Percentiles rank a stretch among this genome's conserved stretches.
Evolutionary conservation across 2,113 vertebrate genomes (phyloP).

Genomic region (Puffinus mauretanicus): DNA sequence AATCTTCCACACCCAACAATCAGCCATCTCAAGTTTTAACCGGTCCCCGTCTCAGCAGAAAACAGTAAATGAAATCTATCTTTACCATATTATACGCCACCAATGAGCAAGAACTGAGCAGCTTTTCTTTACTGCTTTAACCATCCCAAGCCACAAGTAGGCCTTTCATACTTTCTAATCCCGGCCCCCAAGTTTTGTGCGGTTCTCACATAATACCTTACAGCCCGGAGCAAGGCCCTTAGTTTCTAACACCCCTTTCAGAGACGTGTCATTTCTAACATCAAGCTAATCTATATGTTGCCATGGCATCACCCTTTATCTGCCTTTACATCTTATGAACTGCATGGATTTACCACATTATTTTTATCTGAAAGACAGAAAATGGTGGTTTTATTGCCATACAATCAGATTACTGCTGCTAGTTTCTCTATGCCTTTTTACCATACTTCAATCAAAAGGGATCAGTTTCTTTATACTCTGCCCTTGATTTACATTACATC

Average conservation of each 20-base stretch:
- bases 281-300: slow-evolving; percentile 84
- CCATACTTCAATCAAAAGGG: slow-evolving; percentile 88
- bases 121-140: slow-evolving; percentile 70
- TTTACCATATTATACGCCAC: slow-evolving; percentile 77
- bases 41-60: slow-evolving; percentile 47
- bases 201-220: slow-evolving; percentile 77
- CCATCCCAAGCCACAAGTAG: slow-evolving; percentile 72
- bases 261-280: slow-evolving; percentile 81
- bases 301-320: slow-evolving; percentile 80
- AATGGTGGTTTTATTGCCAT: slow-evolving; percentile 84
- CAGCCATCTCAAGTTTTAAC: slow-evolving; percentile 63
- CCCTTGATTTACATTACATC: slow-evolving; percentile 86
- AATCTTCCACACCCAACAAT: slow-evolving; percentile 59
- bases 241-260: slow-evolving; percentile 75
- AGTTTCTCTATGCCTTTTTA: slow-evolving; percentile 82
- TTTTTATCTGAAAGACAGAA: slow-evolving; percentile 83
- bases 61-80: slow-evolving; percentile 74
- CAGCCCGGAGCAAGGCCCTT: slow-evolving; percentile 78
- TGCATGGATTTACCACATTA: slow-evolving; percentile 80
- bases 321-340: slow-evolving; percentile 82
- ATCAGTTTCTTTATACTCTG: slow-evolving; percentile 90
- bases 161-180: slow-evolving; percentile 78
- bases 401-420: slow-evolving; percentile 85
- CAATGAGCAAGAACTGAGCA: slow-evolving; percentile 83
- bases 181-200: slow-evolving; percentile 72